Evolutionary conservation across 2,113 vertebrate genomes (phyloP).

Genomic region (Antechinus flavipes): DNA sequence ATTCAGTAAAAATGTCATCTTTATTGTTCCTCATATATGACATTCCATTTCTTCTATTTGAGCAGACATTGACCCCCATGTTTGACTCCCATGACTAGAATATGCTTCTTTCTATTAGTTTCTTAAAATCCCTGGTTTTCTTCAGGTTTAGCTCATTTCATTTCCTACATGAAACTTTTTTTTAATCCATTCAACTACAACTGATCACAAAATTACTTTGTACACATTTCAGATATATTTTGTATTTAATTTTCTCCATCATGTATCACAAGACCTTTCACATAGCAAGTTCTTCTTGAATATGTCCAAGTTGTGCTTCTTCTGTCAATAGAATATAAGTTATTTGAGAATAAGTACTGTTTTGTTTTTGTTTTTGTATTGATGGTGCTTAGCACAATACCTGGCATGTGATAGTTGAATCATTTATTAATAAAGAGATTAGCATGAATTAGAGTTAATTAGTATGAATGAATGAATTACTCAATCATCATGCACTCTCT

Average conservation of each 20-base stretch:
- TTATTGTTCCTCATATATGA: neutral
- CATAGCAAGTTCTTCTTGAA: neutral
- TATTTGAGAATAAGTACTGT: neutral
- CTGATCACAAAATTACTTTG: neutral
- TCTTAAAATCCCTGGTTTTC: neutral
- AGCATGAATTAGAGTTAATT: neutral
- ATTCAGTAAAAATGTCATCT: neutral
- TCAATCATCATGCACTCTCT: neutral
- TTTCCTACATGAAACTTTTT: neutral
- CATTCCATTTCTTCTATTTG: neutral
- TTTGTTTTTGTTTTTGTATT: neutral
- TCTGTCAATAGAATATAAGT: neutral
- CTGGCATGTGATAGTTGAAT: neutral
- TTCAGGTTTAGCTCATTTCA: neutral
- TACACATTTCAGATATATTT: neutral
- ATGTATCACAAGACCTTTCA: neutral
- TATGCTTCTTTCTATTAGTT: neutral
- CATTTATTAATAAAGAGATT: neutral
- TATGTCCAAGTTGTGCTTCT: neutral
- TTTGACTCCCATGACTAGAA: neutral
- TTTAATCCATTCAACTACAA: neutral
- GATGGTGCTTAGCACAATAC: neutral
- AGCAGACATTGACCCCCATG: neutral
- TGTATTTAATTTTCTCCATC: neutral
- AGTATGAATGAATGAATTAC: neutral